A percentile compares a stretch with the other conserved stretches of the same genome.
These are phyloP conservation scores for Diloba caeruleocephala DNA, from an alignment of 2,888 invertebrate genomes.

Conservation along the genomic window DNA sequence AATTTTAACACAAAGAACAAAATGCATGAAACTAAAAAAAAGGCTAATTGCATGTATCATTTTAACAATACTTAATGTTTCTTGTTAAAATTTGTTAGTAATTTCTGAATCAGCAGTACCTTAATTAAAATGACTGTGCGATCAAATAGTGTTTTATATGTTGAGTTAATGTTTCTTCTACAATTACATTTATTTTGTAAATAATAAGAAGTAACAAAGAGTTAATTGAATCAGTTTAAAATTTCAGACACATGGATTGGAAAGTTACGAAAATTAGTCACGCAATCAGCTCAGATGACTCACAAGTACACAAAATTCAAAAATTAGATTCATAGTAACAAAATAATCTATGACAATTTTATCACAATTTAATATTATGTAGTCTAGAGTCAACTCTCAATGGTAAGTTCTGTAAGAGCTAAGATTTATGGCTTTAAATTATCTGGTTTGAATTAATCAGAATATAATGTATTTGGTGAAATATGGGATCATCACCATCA, in stretches of 20 bases:
- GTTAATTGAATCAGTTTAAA: not conserved
- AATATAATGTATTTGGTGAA: too few species aligned
- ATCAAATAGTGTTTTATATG: constrained; percentile 15
- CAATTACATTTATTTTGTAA: constrained; percentile 5
- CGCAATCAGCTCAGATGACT: constrained; percentile 34
- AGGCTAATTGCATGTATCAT: constrained; percentile 43
- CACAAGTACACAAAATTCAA: constrained; percentile 20
- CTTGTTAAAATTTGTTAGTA: constrained; percentile 38
- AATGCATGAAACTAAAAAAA: constrained; percentile 33
- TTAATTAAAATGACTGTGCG: constrained; percentile 39
- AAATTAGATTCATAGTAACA: constrained; percentile 27
- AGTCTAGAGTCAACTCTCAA: constrained; percentile 4
- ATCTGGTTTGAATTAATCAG: too few species aligned
- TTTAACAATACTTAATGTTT: constrained; percentile 24
- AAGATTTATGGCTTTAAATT: too few species aligned
- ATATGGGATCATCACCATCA: too few species aligned
- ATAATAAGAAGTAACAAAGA: constrained; percentile 7
- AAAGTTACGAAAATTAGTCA: constrained; percentile 44
- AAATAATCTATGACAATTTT: constrained; percentile 16
- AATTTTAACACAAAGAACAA: too few species aligned
- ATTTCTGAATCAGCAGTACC: constrained; percentile 41
- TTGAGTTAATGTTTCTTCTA: constrained; percentile 20
- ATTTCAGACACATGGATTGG: constrained; percentile 22
- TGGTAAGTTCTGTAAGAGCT: too few species aligned
- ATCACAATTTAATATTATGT: constrained; percentile 4